Conservation (phyloP, 2,113 vertebrate species). For the Ictidomys tridecemlineatus region DNA sequence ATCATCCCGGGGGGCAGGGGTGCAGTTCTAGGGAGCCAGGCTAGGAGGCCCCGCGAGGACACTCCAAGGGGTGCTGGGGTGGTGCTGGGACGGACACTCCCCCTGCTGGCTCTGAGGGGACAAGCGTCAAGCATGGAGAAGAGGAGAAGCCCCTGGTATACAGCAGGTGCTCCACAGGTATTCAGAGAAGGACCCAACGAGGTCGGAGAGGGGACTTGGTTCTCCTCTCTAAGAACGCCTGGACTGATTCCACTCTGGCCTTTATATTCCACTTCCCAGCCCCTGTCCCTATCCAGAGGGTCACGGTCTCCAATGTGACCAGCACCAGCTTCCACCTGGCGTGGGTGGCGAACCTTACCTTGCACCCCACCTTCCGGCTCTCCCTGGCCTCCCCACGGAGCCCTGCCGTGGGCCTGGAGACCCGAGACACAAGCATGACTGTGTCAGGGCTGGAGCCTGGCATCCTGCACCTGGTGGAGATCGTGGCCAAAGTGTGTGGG, state of each 20-base stretch:
- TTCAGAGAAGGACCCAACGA: too few species aligned
- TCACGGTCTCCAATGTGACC: conserved; percentile 61
- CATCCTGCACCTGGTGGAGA: conserved; percentile 81
- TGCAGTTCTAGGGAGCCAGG: rapidly evolving
- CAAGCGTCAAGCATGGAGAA: too few species aligned
- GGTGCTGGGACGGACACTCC: rapidly evolving
- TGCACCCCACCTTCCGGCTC: conserved; percentile 59
- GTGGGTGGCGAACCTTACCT: not conserved
- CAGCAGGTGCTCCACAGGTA: too few species aligned
- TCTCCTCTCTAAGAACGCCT: rapidly evolving
- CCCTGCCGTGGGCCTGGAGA: conserved; percentile 55
- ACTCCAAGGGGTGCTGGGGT: rapidly evolving
- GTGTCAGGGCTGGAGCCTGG: conserved; percentile 84
- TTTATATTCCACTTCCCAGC: not conserved
- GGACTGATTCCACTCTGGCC: rapidly evolving
- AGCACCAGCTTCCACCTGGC: conserved; percentile 33
- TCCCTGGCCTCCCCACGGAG: conserved; percentile 67
- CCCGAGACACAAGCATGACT: not conserved
- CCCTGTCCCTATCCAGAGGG: not conserved
- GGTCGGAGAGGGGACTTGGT: not conserved
- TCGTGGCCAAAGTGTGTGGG: conserved; percentile 78
- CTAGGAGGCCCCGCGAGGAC: not conserved
- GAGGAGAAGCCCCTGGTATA: too few species aligned
- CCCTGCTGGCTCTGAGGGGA: too few species aligned
- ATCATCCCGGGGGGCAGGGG: not conserved